Percentiles rank a stretch among this genome's conserved stretches.
Evolutionary conservation across 2,797 vertebrate species (phyloP).

Genomic region (Gouania willdenowi): DNA sequence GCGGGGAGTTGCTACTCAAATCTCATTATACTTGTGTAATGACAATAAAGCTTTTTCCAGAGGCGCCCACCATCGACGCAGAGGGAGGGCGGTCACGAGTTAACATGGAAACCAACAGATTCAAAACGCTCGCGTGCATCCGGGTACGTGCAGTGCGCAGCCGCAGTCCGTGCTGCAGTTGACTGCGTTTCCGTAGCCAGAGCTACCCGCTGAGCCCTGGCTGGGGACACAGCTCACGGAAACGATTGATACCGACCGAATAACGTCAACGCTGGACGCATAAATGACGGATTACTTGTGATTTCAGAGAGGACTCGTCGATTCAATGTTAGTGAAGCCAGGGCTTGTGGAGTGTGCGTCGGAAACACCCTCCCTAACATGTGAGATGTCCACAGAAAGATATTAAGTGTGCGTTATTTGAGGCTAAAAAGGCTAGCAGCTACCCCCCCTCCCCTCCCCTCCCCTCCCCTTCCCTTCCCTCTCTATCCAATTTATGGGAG

Average conservation of each 20-base stretch:
- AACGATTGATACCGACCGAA: conserved; percentile 47
- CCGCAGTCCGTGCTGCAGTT: conserved; percentile 64
- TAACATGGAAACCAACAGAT: conserved; percentile 6
- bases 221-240: conserved; percentile 50
- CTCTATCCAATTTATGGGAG: conserved; percentile 49
- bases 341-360: conserved; percentile 48
- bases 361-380: conserved; percentile 65
- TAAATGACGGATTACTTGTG: conserved; percentile 52
- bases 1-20: no score
- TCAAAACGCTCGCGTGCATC: conserved; percentile 49
- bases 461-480: no score
- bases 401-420: conserved; percentile 65
- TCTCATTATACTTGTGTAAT: no score
- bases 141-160: conserved; percentile 67
- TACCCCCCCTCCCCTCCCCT: no score
- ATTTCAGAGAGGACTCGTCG: conserved; percentile 11
- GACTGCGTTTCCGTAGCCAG: conserved; percentile 75
- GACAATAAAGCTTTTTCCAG: no score
- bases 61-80: no score
- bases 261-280: conserved; percentile 27
- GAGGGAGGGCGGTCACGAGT: conserved; percentile 7
- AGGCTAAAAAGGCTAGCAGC: conserved; percentile 58
- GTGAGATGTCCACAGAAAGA: conserved; percentile 55
- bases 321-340: conserved; percentile 32
- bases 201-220: conserved; percentile 58